Evolutionary conservation across 2,888 invertebrate genomes (phyloP), one percentile per base, ranked within the genome.

Genomic region (Ischnus inquisitorius): DNA sequence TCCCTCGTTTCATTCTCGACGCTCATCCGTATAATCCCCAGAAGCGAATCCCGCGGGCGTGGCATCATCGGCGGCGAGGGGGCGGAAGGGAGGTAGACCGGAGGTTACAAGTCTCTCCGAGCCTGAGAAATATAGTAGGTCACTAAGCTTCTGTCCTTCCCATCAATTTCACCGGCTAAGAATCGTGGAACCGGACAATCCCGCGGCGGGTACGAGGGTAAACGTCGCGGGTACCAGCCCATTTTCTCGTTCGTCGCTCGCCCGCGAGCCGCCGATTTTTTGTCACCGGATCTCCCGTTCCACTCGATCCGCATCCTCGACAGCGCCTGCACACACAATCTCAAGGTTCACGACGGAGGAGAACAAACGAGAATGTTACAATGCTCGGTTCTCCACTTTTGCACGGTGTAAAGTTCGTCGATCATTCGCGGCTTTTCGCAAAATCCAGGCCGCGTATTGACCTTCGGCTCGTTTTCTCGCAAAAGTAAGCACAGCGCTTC

Each of bases 111-210:
- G 78, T 74, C 68, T 72, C 74, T 68, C 54, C 54, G 43, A 12
- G 83, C 64, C 79, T 75, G 76, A 88, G 90, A 90, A 88, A 90
- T 91, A 91, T 91, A 87, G 90, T 79, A 74, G 87, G 84, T 85
- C 88, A 88, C 90, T 91, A 90, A 90, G 90, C 90, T 90, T 90
- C 89, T 90, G 89, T 90, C 90, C 89, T 88, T 87, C 86, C 90
- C 90, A 90, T 90, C 90, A 90, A 90, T 90, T 90, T 88, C 84
- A 82, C 83, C 86, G 87, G 84, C 87, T 86, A 87, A 88, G 89
- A 88, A 89, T 90, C 90, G 88, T 87, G 88, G 83, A 79, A 88
- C 85, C 87, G 82, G 86, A 84, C 83, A 87, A 86, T 88, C 86
- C 88, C 68, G 51, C 75, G 69, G 51, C 83, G 64, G 79, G 57